These are phyloP conservation scores for Tiliacea aurago DNA, from an alignment of 2,888 invertebrate genomes.

Conservation along the genomic window DNA sequence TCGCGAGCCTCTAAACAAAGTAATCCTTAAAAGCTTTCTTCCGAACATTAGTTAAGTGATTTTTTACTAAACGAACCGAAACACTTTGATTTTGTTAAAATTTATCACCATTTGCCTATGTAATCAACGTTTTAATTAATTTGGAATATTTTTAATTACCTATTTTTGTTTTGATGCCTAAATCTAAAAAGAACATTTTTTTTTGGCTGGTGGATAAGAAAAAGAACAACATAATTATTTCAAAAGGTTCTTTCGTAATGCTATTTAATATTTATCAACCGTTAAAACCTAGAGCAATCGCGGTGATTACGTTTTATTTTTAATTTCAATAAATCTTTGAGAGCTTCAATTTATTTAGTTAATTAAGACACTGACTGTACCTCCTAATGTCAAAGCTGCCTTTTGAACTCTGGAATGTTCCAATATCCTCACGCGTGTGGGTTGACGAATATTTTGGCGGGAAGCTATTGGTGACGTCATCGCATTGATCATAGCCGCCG, in stretches of 20 bases:
- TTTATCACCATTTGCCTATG: constrained; percentile 35
- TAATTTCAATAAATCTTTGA: not conserved
- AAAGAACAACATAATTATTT: not conserved
- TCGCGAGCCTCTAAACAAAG: constrained; percentile 55
- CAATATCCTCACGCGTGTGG: constrained; percentile 16
- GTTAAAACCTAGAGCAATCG: not conserved
- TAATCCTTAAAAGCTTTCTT: constrained; percentile 67
- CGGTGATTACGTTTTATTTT: not conserved
- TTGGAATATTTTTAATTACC: constrained; percentile 39
- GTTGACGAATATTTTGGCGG: constrained; percentile 39
- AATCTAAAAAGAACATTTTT: not conserved
- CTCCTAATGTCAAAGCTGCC: not conserved
- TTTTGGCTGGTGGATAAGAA: not conserved
- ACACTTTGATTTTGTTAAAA: constrained; percentile 50
- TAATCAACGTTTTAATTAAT: constrained; percentile 43
- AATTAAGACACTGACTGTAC: not conserved
- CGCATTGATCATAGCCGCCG: constrained; percentile 57
- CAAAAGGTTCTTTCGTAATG: not conserved
- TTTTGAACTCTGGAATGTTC: constrained; percentile 6
- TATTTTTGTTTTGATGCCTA: not conserved
- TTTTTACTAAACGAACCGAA: constrained; percentile 58
- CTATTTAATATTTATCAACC: not conserved
- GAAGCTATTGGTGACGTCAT: constrained; percentile 43
- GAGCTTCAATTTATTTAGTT: not conserved
- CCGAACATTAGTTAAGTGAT: constrained; percentile 58